Evolutionary conservation across 2,888 invertebrate genomes (phyloP).

Genomic region (Portevinia maculata): DNA sequence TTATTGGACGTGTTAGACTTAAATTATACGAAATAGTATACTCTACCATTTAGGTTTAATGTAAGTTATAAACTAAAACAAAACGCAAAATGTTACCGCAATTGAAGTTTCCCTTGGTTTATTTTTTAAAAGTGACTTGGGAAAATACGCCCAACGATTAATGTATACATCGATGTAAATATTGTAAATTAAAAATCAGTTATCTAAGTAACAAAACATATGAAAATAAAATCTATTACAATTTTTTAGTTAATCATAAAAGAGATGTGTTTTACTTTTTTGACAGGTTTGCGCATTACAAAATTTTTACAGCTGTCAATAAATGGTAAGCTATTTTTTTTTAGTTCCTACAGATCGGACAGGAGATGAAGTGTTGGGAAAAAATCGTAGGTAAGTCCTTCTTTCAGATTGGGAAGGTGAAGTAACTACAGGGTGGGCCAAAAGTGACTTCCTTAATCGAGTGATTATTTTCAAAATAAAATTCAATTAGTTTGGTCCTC

Average conservation of each 20-base stretch:
- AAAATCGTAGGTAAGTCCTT: background rate
- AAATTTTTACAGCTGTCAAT: background rate
- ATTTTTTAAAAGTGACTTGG: slow-evolving; percentile 61
- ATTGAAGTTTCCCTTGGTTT: slow-evolving; percentile 58
- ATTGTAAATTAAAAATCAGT: slow-evolving; percentile 67
- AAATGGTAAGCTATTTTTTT: slow-evolving; percentile 5
- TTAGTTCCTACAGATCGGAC: background rate
- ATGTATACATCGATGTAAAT: slow-evolving; percentile 69
- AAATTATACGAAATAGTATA: slow-evolving; percentile 59
- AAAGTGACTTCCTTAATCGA: too few relatives aligned
- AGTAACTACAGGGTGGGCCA: too few relatives aligned
- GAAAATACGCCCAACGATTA: slow-evolving; percentile 65
- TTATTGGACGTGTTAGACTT: slow-evolving; percentile 62
- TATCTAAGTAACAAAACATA: slow-evolving; percentile 50
- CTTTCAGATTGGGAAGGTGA: too few relatives aligned
- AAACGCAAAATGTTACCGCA: slow-evolving; percentile 19
- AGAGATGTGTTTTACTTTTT: slow-evolving; percentile 30
- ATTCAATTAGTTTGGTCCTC: too few relatives aligned
- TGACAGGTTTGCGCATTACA: too few relatives aligned
- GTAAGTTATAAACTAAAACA: slow-evolving; percentile 24
- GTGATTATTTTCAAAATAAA: too few relatives aligned
- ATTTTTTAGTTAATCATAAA: slow-evolving; percentile 70
- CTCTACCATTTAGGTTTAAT: slow-evolving; percentile 60
- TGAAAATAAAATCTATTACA: slow-evolving; percentile 66
- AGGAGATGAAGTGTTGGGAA: background rate